Evolutionary conservation across 2,113 vertebrate genomes (phyloP).

Genomic region (Oreochromis niloticus): DNA sequence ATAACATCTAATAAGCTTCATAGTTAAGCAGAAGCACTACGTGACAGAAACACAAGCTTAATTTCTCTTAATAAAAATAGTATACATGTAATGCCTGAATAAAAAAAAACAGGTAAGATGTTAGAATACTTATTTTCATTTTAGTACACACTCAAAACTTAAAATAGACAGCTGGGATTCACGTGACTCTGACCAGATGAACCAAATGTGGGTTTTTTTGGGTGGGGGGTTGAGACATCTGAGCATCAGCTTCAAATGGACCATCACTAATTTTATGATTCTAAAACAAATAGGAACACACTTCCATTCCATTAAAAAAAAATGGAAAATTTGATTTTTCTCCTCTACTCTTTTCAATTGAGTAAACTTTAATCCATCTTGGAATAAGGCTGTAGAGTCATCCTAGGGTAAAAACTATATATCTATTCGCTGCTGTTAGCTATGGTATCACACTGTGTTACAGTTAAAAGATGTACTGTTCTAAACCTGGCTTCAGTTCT

Average conservation of each 20-base stretch:
- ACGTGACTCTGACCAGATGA: background rate
- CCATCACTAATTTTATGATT: background rate
- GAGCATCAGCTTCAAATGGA: background rate
- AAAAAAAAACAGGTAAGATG: background rate
- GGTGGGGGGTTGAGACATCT: background rate
- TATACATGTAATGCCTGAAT: too few relatives aligned
- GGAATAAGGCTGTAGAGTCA: background rate
- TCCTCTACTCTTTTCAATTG: fast-evolving
- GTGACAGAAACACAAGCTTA: too few relatives aligned
- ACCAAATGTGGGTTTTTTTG: fast-evolving
- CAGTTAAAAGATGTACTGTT: background rate
- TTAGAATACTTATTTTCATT: background rate
- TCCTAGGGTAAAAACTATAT: fast-evolving
- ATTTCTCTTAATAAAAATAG: too few relatives aligned
- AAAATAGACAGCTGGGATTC: background rate
- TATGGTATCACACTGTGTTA: background rate
- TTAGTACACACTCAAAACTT: background rate
- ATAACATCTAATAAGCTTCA: too few relatives aligned
- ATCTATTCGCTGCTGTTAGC: background rate
- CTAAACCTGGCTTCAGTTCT: background rate
- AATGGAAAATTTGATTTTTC: background rate
- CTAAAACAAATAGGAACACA: background rate
- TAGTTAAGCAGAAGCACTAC: too few relatives aligned
- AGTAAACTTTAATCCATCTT: background rate
- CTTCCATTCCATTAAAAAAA: background rate